A percentile compares a stretch with the other conserved stretches of the same genome.
These are phyloP conservation scores for Pluvianellus socialis DNA, from an alignment of 2,113 vertebrate species.

Conservation along the genomic window DNA sequence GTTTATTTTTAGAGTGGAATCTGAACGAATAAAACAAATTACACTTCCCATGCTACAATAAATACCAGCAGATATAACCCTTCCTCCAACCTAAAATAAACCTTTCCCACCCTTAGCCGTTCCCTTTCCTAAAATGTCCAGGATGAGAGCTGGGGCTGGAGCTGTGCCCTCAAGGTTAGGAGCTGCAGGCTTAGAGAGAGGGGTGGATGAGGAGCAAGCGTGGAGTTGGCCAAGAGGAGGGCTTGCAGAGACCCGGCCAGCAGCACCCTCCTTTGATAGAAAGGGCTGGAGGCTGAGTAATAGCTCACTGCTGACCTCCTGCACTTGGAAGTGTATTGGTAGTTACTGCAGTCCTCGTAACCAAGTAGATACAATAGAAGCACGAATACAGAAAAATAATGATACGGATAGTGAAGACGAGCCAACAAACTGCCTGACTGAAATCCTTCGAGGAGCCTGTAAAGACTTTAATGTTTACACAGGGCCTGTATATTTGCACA, in stretches of 20 bases:
- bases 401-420: background rate
- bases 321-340: background rate
- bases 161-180: background rate
- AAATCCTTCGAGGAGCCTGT: slow-evolving; percentile 11
- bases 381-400: background rate
- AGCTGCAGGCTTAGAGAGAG: background rate
- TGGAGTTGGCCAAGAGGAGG: background rate
- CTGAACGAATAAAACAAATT: background rate
- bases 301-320: background rate
- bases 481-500: slow-evolving; percentile 22
- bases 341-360: background rate
- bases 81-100: background rate
- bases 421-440: background rate
- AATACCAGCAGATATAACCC: background rate
- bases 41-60: background rate
- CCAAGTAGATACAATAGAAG: background rate
- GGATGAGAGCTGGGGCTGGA: background rate
- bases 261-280: background rate
- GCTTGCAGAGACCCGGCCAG: accelerated
- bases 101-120: background rate
- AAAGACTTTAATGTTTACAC: slow-evolving; percentile 32
- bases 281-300: background rate
- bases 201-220: background rate
- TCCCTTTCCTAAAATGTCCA: background rate
- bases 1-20: background rate